Evolutionary conservation across 2,797 vertebrate genomes (phyloP).

Genomic region (Acanthiza pusilla): DNA sequence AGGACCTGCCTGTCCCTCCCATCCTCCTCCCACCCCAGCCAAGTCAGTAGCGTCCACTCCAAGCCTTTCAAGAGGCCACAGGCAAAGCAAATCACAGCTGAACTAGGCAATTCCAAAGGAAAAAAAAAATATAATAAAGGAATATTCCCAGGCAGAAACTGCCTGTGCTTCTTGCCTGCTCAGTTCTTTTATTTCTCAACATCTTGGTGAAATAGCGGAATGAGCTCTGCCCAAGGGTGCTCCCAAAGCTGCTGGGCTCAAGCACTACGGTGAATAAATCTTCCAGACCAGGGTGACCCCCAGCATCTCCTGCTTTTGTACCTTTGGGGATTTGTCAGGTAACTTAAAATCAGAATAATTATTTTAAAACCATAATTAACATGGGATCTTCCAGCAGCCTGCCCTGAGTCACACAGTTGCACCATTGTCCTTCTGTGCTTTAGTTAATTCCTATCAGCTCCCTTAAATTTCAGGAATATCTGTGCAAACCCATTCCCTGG

Average conservation of each 20-base stretch:
- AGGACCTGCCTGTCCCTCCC: not conserved
- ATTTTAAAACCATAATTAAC: fast-evolving
- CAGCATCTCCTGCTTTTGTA: not conserved
- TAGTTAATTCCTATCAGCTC: not conserved
- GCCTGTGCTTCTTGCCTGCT: not conserved
- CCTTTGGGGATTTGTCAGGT: not conserved
- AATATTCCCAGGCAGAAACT: not conserved
- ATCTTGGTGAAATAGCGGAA: not conserved
- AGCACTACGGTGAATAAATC: not conserved
- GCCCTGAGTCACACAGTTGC: not conserved
- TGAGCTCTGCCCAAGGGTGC: not conserved
- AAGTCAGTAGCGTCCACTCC: not conserved
- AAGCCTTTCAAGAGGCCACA: not conserved
- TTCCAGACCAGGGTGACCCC: not conserved
- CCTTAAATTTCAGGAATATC: not conserved
- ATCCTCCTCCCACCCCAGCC: not conserved
- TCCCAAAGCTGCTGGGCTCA: not conserved
- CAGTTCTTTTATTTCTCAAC: not conserved
- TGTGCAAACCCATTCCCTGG: not conserved
- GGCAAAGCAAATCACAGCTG: not conserved
- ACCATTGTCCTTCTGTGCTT: not conserved
- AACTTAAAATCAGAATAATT: not conserved
- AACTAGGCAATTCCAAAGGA: not conserved
- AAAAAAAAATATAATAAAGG: not conserved
- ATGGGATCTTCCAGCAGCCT: not conserved